Base-by-base conservation (phyloP, 1,140 invertebrate genomes). In the Nebria ingens region DNA sequence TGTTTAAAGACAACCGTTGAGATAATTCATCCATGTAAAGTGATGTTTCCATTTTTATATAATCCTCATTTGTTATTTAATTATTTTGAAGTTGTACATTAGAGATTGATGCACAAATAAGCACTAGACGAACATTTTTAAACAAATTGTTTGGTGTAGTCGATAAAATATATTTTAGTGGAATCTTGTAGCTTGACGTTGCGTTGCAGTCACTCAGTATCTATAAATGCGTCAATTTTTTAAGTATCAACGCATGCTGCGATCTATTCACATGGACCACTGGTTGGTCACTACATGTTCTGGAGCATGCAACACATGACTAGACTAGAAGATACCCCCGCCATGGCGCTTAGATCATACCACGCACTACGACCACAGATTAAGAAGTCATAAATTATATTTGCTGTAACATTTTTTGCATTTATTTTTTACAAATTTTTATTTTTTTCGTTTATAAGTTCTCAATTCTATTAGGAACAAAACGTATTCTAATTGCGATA, bases 1-100 rank as follows among this genome's bases (percentile, higher is more conserved):
- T 50, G 15, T 64, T 57, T 22, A 59, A 17, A 11, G 40, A 11
- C 17, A 45, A 17, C 4, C 40, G 40, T 4, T 45, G 40, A 4
- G 40, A 45, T 6, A 45, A 4, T 45, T 45, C 9, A 17, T 17
- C 40, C 3, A 45, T 17, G 17, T 45, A 17, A 34, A 34, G 6
- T 11, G 40, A 45, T 45, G 40, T 45, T 12, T 45, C 25, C 25
- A 29, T 29, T 4, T 4, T 29, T 13, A 13, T 6, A 29, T 29
- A 29, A 6, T 13, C 25, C 25, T 6, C 25, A 13, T 29, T 6
- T 29, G 25, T 29, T 13, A 29, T 29, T 29, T 4, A 29, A 13
- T 29, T 29, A 6, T 6, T 6, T 6, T 29, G 4, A 29, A 45
- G 9, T 9, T 45, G 9, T 12, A 6, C 17, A 17, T 45, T 45